Percentiles rank a stretch among this genome's conserved stretches.
These are phyloP conservation scores for Sternotherus odoratus DNA, from an alignment of 2,797 vertebrate species.

Conservation along the genomic window DNA sequence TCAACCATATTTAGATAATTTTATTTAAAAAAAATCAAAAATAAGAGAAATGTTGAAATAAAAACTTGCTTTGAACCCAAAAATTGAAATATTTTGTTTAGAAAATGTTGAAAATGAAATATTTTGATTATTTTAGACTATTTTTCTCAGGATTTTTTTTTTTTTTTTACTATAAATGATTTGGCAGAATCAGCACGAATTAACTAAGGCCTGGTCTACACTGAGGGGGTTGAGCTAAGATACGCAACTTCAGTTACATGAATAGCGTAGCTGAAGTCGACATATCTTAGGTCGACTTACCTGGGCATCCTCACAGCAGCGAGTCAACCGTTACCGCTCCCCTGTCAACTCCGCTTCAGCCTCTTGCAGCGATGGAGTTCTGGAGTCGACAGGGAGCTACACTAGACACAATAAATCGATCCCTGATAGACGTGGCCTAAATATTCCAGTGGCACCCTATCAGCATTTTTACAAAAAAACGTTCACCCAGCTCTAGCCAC, in stretches of 20 bases:
- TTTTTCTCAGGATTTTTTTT: not conserved
- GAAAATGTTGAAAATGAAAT: not conserved
- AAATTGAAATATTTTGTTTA: not conserved
- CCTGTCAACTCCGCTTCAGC: no score
- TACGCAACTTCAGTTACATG: no score
- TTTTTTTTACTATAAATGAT: not conserved
- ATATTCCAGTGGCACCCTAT: not conserved
- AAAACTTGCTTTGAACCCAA: not conserved
- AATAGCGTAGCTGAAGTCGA: no score
- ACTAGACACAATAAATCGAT: no score
- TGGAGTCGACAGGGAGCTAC: no score
- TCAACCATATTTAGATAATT: not conserved
- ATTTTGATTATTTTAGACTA: not conserved
- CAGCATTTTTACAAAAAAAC: not conserved
- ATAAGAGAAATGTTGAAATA: not conserved
- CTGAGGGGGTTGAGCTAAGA: no score
- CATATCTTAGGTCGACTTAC: no score
- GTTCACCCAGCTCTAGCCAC: not conserved
- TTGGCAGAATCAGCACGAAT: not conserved
- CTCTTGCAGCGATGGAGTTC: no score
- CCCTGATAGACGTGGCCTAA: no score
- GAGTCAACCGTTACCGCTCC: no score
- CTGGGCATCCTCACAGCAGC: no score
- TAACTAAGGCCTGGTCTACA: not conserved
- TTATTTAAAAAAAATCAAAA: not conserved